Conservation (phyloP, 2,113 vertebrate species). For the Corydoras maculifer region DNA sequence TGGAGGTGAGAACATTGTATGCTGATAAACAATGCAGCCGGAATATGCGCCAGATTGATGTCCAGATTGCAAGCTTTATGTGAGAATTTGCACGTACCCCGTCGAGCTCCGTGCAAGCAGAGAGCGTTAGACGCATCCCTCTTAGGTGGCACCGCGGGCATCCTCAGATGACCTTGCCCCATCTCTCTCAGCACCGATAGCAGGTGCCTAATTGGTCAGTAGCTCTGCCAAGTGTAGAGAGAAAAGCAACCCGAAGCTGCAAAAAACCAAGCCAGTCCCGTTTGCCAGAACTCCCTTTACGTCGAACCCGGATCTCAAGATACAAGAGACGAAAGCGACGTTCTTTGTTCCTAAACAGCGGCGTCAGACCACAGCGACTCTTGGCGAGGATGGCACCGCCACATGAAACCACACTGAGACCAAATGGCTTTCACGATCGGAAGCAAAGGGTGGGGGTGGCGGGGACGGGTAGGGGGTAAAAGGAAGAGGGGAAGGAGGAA, state of each 20-base stretch:
- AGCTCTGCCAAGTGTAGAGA: conserved; percentile 61
- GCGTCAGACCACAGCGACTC: conserved; percentile 52
- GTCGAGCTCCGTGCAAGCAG: conserved; percentile 14
- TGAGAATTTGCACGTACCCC: not conserved
- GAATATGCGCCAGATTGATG: not conserved
- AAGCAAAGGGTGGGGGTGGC: conserved; percentile 35
- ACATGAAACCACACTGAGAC: conserved; percentile 58
- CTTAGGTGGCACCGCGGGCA: not conserved
- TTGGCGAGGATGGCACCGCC: conserved; percentile 52
- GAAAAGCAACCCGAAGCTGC: not conserved
- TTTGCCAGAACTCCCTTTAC: too few species aligned
- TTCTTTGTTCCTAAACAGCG: too few species aligned
- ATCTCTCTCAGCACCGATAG: conserved; percentile 56
- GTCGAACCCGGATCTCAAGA: too few species aligned
- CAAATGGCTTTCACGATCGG: conserved; percentile 65
- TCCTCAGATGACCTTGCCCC: conserved; percentile 42
- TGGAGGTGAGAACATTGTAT: not conserved
- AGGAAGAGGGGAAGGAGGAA: conserved; percentile 13
- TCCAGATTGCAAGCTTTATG: not conserved
- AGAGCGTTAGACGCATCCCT: conserved; percentile 4
- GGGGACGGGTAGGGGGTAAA: conserved; percentile 36
- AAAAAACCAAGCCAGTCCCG: too few species aligned
- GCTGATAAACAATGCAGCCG: not conserved
- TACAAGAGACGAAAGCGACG: too few species aligned
- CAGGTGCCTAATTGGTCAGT: conserved; percentile 76